Evolutionary conservation across 2,888 invertebrate species (phyloP).

Genomic region (Sthenelais limicola): DNA sequence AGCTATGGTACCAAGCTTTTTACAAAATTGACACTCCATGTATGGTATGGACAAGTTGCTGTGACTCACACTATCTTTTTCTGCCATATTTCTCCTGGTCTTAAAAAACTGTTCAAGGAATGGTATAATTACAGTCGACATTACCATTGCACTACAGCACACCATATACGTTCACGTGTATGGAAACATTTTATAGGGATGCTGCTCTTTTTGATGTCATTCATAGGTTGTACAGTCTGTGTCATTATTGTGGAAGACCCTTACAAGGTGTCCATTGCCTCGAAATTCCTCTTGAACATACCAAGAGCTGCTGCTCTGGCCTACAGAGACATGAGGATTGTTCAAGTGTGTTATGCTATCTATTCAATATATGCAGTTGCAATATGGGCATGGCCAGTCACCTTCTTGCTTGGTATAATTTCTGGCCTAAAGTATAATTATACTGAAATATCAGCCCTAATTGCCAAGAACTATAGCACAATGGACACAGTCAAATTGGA

Average conservation of each 20-base stretch:
- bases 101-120: conserved; percentile 23
- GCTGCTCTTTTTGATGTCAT: not conserved
- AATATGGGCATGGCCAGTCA: conserved; percentile 22
- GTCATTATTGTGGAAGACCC: conserved; percentile 27
- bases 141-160: conserved; percentile 21
- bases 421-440: conserved; percentile 13
- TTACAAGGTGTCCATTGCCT: conserved; percentile 8
- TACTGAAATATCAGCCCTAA: not conserved
- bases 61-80: conserved; percentile 36
- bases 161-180: conserved; percentile 4
- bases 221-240: not conserved
- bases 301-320: not conserved
- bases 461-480: not conserved
- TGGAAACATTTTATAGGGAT: not conserved
- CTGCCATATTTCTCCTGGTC: conserved; percentile 12
- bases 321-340: not conserved
- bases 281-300: conserved; percentile 17
- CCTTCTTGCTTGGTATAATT: conserved; percentile 1
- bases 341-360: conserved; percentile 12
- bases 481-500: conserved; percentile 11
- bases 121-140: conserved; percentile 27
- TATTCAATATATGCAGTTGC: conserved; percentile 11
- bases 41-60: conserved; percentile 41
- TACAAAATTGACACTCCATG: conserved; percentile 40
- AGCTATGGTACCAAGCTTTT: conserved; percentile 39